phyloP scores from a whole-genome alignment of 2,113 vertebrate species.

The Sminthopsis crassicaudata region DNA sequence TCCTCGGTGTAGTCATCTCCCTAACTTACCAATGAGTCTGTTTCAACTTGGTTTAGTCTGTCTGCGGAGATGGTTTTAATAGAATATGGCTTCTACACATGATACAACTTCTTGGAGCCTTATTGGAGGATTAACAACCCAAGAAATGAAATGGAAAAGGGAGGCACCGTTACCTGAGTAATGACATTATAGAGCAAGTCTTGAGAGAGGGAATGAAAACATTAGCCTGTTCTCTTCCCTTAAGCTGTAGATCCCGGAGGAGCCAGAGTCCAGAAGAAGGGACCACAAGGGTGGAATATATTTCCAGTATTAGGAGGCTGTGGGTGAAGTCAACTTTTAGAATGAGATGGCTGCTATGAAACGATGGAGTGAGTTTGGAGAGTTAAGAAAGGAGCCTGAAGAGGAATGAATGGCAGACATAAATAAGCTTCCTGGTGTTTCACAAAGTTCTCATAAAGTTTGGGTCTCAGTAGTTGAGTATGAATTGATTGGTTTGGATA shows the following conservation, averaged over 20 bases:
- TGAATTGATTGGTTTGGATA: too few relatives aligned
- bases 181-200: not conserved
- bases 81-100: not conserved
- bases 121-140: not conserved
- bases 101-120: not conserved
- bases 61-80: not conserved
- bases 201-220: not conserved
- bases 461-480: too few relatives aligned
- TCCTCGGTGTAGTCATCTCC: not conserved
- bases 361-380: not conserved
- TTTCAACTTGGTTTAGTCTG: not conserved
- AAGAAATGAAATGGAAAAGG: not conserved
- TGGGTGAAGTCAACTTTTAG: too few relatives aligned
- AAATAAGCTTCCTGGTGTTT: too few relatives aligned
- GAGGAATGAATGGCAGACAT: not conserved
- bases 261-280: not conserved
- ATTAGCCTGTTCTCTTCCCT: not conserved
- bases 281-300: not conserved
- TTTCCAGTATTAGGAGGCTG: not conserved
- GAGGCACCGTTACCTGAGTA: not conserved
- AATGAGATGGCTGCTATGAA: not conserved
- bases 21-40: not conserved
- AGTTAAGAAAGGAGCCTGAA: not conserved
- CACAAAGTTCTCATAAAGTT: too few relatives aligned
- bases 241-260: not conserved